Evolutionary conservation across 2,888 invertebrate genomes (phyloP), one percentile per base, ranked within the genome.

Genomic region (Tortricodes alternella): DNA sequence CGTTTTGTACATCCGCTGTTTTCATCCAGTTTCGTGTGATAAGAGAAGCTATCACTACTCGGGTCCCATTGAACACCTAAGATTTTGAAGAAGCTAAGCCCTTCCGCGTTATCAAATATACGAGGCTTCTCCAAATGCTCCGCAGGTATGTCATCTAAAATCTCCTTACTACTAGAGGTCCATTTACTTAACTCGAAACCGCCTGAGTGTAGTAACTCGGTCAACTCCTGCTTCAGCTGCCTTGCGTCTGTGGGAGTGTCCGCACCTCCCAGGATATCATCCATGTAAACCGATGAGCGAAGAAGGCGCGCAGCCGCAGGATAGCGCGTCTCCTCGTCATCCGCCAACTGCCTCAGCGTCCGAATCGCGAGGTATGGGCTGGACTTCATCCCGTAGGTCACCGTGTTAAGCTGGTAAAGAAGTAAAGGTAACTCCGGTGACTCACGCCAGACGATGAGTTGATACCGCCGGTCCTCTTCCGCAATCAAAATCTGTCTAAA

Each of bases 161-260:
- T 7, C 2, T 13, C 41, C 7, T 23, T 24, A 15, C 24, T 24
- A 13, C 23, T 41, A 1, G 41, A 41, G 11, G 41, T 24, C 41
- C 41, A 41, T n/a, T 41, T 41, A 41, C 23, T 41, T 6, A 41
- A 21, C 41, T 41, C 24, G n/a, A 41, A 41, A 21, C 41, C 41
- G 24, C 41, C 41, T 11, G 24, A 41, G 41, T 13, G 21, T 15
- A 41, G 41, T 15, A 41, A 41, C 8, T 24, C 24, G 6, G 41
- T 41, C 23, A 41, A 2, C 1, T 34, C 15, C 11, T 5, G 13
- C n/a, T 34, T 34, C 34, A 34, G n/a, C 11, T 3, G 34, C 2
- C 6, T 34, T 2, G 34, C 34, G 6, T 34, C 34, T n/a, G 1
- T 6, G 2, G 7, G 34, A 34, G 34, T 3, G 34, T 34, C 34